Evolutionary conservation across 2,888 invertebrate genomes (phyloP).

Genomic region (Rambutsinella grinnellia): DNA sequence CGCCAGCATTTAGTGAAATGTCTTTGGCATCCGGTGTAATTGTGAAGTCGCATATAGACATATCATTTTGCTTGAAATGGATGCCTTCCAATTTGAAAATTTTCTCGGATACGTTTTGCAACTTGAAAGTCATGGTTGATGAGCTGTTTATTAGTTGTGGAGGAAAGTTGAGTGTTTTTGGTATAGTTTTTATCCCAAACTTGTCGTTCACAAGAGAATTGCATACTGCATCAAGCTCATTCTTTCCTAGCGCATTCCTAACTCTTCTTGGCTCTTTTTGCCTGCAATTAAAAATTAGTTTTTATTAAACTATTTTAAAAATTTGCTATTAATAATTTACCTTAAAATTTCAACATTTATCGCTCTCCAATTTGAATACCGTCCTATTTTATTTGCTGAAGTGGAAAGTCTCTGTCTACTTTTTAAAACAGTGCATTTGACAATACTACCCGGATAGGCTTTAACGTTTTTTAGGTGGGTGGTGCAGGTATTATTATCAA

Average conservation of each 20-base stretch:
- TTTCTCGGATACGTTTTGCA: background rate
- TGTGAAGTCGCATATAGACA: background rate
- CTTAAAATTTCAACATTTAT: background rate
- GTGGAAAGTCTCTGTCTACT: background rate
- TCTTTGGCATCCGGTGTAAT: background rate
- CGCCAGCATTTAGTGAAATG: conserved; percentile 69
- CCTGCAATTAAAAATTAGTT: background rate
- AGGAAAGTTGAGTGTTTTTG: background rate
- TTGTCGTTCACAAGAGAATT: background rate
- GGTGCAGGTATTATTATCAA: too few relatives aligned
- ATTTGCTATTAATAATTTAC: background rate
- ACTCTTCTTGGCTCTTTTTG: too few relatives aligned
- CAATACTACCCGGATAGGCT: background rate
- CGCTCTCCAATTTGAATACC: background rate
- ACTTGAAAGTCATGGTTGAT: background rate
- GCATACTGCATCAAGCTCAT: background rate
- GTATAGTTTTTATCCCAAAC: background rate
- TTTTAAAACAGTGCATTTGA: background rate
- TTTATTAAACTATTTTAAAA: background rate
- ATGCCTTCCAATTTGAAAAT: background rate
- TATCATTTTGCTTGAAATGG: background rate
- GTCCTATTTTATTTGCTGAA: background rate
- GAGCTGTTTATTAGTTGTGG: background rate
- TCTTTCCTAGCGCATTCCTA: too few relatives aligned
- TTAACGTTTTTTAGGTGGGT: background rate